Base-by-base conservation (phyloP, 2,797 vertebrate genomes). In the Hephaestus fuliginosus region DNA sequence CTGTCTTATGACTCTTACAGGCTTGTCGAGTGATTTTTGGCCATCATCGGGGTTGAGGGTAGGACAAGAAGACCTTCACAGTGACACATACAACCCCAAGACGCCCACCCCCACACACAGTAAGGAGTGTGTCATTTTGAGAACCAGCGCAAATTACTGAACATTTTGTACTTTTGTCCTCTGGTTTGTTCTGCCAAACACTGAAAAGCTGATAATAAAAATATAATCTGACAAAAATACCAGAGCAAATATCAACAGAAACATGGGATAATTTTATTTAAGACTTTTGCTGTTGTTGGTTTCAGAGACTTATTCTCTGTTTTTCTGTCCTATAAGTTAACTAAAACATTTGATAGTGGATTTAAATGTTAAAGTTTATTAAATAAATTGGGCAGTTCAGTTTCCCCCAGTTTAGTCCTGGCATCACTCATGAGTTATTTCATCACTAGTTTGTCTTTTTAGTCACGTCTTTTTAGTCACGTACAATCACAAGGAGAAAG, bases 31-130 rank as follows among this genome's bases (percentile, higher is more conserved):
- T 70, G 80, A 78, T 76, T 79, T 86, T 76, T 79, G 75, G 77
- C 65, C 52, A 58, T 87, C 82, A 51, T 61, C 68, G 1, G 70
- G 82, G 84, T 86, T 82, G 83, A 86, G 75, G 78, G 79, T 48
- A 87, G 84, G 79, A 89, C 90, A 82, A 72, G 80, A 85, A 74
- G 87, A 90, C 89, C 83, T 90, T 92, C 87, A 78, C 30, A 17
- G 80, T 74, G 85, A 91, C 86, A 88, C 56, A 67, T 51, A 81
- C 51, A 88, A 82, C 70, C 80, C 71, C 46, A 10, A 62, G 83
- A 86, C 17, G 70, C 58, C 79, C 85, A 78, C 84, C 36, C 80
- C 74, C 74, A 55, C 17, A 53, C 6, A 77, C 28, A 70, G 71
- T 5, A 11, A 73, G 62, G 74, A 64, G 60, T 49, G 52, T 0